Evolutionary conservation across 92 coral and sea anemone genomes (phyloP).

Genomic region (Galaxea fascicularis): DNA sequence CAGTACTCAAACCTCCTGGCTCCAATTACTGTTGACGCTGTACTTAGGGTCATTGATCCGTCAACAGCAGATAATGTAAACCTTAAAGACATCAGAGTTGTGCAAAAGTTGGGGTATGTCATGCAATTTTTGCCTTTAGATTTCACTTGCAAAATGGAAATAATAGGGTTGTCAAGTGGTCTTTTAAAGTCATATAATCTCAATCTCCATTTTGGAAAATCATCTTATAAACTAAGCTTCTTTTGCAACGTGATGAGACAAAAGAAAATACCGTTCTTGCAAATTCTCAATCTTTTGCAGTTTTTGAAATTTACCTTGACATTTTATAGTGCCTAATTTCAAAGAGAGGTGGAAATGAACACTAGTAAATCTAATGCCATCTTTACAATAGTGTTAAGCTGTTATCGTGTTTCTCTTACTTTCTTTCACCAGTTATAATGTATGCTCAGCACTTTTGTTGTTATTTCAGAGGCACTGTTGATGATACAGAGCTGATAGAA

Average conservation of each 20-base stretch:
- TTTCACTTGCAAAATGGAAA: not conserved
- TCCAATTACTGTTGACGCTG: constrained; percentile 98
- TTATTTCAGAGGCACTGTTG: constrained; percentile 91
- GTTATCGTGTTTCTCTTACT: not conserved
- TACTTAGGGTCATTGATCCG: constrained; percentile 93
- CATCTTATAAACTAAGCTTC: too few species aligned
- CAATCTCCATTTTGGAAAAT: too few species aligned
- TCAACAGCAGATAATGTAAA: constrained; percentile 89
- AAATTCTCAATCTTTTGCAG: too few species aligned
- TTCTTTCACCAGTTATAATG: not conserved
- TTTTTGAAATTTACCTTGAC: too few species aligned
- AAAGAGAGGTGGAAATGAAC: too few species aligned
- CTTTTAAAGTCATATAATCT: too few species aligned
- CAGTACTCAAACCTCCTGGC: constrained; percentile 93
- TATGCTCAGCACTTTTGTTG: not conserved
- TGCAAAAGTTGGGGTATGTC: constrained; percentile 91
- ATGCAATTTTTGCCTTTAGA: too few species aligned
- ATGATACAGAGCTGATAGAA: constrained; percentile 96
- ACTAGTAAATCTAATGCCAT: too few species aligned
- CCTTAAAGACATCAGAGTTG: constrained; percentile 89
- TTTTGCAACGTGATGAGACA: too few species aligned
- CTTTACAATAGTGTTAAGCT: not conserved
- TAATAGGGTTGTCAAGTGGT: too few species aligned
- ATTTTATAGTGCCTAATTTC: too few species aligned
- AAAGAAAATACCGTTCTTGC: too few species aligned